These are phyloP conservation scores for Muscidifurax raptorellus DNA, from an alignment of 1,140 invertebrate species.

Conservation along the genomic window DNA sequence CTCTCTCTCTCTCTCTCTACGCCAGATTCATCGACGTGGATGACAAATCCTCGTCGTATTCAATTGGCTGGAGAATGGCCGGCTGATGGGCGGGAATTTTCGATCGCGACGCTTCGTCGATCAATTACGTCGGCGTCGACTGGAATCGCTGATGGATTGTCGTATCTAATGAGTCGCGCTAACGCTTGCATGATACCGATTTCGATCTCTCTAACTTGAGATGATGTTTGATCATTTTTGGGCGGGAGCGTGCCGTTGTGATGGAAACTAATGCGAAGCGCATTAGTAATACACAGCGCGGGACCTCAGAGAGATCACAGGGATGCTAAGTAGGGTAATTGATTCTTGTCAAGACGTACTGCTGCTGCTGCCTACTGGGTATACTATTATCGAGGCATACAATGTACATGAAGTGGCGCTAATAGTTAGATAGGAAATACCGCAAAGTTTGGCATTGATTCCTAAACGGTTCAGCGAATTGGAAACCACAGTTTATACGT, in stretches of 20 bases:
- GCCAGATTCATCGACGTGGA: neutral
- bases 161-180: neutral
- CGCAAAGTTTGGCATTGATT: constrained; percentile 43
- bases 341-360: neutral
- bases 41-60: neutral
- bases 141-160: neutral
- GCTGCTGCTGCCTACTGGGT: neutral
- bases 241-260: too few species aligned
- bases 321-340: neutral
- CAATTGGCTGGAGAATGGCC: neutral
- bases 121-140: neutral
- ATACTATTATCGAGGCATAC: neutral
- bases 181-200: neutral
- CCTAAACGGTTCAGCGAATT: constrained; percentile 13
- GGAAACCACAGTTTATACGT: constrained; percentile 6
- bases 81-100: neutral
- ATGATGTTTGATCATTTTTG: neutral
- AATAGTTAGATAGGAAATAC: constrained; percentile 12
- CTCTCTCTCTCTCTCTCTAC: too few species aligned
- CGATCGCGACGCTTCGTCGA: neutral
- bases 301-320: neutral
- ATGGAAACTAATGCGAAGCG: neutral
- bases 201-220: neutral
- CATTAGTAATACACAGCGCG: neutral
- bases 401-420: neutral